Conservation (phyloP, 2,113 vertebrate species). For the Tricholaema leucomelas region DNA sequence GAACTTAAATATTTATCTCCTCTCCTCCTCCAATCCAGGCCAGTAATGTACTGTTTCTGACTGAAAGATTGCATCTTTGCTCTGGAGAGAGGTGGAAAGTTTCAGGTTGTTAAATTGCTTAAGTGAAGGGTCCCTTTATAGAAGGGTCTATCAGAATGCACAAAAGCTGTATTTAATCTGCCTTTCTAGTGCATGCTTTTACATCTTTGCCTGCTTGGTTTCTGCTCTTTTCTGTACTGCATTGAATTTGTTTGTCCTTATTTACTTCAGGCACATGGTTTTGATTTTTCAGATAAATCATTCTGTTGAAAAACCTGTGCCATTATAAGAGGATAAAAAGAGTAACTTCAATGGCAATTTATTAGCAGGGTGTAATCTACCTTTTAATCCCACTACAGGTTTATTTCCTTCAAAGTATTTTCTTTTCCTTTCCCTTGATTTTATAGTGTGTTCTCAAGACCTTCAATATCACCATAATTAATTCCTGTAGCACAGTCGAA, state of each 20-base stretch:
- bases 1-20: not conserved
- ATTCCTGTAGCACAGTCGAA: not conserved
- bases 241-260: not conserved
- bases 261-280: constrained; percentile 17
- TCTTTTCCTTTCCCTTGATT: not conserved
- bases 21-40: not conserved
- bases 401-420: not conserved
- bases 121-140: not conserved
- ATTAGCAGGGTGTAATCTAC: constrained; percentile 25
- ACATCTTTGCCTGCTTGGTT: not conserved
- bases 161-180: not conserved
- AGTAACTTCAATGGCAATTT: not conserved
- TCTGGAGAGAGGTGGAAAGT: not conserved
- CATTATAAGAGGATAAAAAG: constrained; percentile 8
- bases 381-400: constrained; percentile 20
- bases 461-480: not conserved
- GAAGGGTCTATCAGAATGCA: not conserved
- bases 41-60: not conserved
- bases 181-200: not conserved
- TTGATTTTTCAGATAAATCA: constrained; percentile 45
- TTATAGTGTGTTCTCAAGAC: not conserved
- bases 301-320: constrained; percentile 19
- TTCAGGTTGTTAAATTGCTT: not conserved
- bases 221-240: not conserved
- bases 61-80: not conserved